phyloP scores from a whole-genome alignment of 2,797 vertebrate genomes.

The Pantherophis vulpinus region DNA sequence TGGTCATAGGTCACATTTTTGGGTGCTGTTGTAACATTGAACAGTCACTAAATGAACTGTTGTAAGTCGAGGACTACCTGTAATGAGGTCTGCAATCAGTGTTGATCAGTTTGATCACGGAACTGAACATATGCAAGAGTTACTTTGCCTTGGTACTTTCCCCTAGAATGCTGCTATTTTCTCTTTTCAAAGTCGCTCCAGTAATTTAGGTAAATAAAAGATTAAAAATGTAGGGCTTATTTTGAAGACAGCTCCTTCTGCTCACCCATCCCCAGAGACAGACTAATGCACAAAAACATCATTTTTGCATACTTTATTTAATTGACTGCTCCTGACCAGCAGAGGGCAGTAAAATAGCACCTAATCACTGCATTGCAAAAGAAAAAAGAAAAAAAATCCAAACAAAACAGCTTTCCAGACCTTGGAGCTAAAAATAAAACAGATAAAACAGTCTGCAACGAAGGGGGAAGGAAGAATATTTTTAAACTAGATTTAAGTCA shows the following conservation, averaged over 20 bases:
- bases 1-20: too few relatives aligned
- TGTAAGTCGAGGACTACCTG: too few relatives aligned
- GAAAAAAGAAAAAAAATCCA: not conserved
- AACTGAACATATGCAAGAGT: not conserved
- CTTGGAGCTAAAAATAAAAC: constrained; percentile 27
- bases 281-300: not conserved
- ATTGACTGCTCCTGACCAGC: not conserved
- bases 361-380: not conserved
- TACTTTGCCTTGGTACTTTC: not conserved
- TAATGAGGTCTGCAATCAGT: not conserved
- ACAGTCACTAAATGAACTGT: too few relatives aligned
- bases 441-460: not conserved
- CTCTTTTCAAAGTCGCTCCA: not conserved
- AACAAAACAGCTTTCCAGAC: not conserved
- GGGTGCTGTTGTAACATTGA: too few relatives aligned
- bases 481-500: constrained; percentile 16
- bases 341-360: constrained; percentile 6
- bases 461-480: not conserved
- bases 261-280: not conserved
- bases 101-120: not conserved
- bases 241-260: not conserved
- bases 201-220: not conserved
- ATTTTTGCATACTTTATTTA: not conserved
- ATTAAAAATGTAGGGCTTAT: not conserved
- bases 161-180: not conserved